phyloP scores from a whole-genome alignment of 1,140 invertebrate genomes.

The Drosophila orena region DNA sequence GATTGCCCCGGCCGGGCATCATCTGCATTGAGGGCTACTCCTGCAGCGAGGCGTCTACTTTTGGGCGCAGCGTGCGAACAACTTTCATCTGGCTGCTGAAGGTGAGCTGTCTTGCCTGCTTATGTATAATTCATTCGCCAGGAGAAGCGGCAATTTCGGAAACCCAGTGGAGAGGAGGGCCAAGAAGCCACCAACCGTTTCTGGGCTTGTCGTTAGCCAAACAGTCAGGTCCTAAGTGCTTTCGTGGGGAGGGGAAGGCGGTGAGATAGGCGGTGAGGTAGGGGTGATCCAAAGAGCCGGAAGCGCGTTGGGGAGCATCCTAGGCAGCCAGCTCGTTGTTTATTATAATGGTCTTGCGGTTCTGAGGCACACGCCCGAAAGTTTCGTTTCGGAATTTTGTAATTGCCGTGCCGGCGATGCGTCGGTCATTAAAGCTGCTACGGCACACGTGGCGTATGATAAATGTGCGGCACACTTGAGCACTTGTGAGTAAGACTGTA shows the following conservation, averaged over 20 bases:
- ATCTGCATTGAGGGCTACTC: slow-evolving; percentile 61
- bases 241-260: slow-evolving; percentile 15
- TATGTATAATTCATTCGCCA: slow-evolving; percentile 77
- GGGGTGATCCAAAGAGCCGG: slow-evolving; percentile 31
- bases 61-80: slow-evolving; percentile 56
- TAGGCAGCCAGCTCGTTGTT: slow-evolving; percentile 59
- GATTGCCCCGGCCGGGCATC: slow-evolving; percentile 27
- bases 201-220: slow-evolving; percentile 65
- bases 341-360: slow-evolving; percentile 81
- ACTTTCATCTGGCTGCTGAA: slow-evolving; percentile 35
- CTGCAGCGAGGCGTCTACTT: slow-evolving; percentile 52
- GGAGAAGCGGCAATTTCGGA: slow-evolving; percentile 36
- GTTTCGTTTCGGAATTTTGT: slow-evolving; percentile 59
- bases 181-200: slow-evolving; percentile 15
- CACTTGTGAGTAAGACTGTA: slow-evolving; percentile 29
- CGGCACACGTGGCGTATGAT: slow-evolving; percentile 66
- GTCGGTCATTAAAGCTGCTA: slow-evolving; percentile 23
- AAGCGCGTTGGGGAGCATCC: slow-evolving; percentile 57
- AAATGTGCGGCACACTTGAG: slow-evolving; percentile 49
- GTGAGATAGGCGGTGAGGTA: no score
- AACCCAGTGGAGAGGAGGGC: slow-evolving; percentile 6
- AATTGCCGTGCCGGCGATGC: slow-evolving; percentile 54
- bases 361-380: slow-evolving; percentile 46
- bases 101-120: slow-evolving; percentile 44
- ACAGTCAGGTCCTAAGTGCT: slow-evolving; percentile 68